Percentiles rank a stretch among this genome's conserved stretches.
phyloP scores from a whole-genome alignment of 2,888 invertebrate species.

The Dione vanillae region DNA sequence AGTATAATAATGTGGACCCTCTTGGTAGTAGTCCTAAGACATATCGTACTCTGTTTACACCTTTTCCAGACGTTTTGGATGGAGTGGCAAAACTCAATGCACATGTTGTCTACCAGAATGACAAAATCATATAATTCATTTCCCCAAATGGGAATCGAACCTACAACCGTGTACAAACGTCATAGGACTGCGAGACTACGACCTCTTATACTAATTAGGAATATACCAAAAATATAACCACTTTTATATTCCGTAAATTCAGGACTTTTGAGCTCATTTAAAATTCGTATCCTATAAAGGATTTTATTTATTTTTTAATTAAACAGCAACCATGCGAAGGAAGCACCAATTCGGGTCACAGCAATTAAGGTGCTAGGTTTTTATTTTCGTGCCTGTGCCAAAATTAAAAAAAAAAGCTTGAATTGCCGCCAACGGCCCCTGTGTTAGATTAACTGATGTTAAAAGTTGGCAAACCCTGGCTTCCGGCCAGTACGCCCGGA shows the following conservation, averaged over 20 bases:
- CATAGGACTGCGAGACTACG: too few species aligned
- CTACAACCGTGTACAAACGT: too few species aligned
- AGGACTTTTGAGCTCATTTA: conserved; percentile 29
- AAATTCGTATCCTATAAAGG: conserved; percentile 40
- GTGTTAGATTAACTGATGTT: conserved; percentile 77
- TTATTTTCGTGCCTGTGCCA: conserved; percentile 73
- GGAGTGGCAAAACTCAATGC: too few species aligned
- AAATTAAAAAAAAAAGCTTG: conserved; percentile 71
- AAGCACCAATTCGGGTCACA: conserved; percentile 67
- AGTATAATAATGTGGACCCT: too few species aligned
- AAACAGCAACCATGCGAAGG: conserved; percentile 57
- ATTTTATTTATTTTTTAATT: conserved; percentile 60
- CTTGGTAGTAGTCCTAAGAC: too few species aligned
- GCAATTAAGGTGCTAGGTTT: conserved; percentile 73
- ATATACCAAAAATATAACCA: background rate
- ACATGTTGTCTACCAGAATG: too few species aligned
- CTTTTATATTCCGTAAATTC: background rate
- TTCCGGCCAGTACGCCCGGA: conserved; percentile 30
- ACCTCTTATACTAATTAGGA: background rate
- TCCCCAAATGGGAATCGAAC: too few species aligned
- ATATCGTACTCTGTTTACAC: too few species aligned
- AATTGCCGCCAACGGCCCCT: conserved; percentile 66
- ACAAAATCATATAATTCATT: too few species aligned
- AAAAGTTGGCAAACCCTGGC: conserved; percentile 54
- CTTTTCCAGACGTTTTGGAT: too few species aligned